These are phyloP conservation scores for Mastomys natalensis DNA, from an alignment of 2,113 vertebrate species.

Conservation along the genomic window DNA sequence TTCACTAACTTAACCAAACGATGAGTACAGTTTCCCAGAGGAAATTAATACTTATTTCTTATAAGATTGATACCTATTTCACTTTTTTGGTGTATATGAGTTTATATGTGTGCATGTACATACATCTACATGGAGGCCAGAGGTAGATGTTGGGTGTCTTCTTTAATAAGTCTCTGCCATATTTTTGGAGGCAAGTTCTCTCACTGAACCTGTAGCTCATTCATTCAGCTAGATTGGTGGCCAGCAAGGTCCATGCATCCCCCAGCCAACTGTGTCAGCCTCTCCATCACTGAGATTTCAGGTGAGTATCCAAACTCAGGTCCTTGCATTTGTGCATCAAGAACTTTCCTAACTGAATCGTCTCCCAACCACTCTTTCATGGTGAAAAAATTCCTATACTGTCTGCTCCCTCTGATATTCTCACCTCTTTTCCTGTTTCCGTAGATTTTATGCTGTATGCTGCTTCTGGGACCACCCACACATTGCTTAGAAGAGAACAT, in stretches of 20 bases:
- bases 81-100: neutral
- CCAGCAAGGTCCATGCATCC: neutral
- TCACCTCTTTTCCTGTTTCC: conserved; percentile 21
- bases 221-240: neutral
- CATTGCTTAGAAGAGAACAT: conserved; percentile 1
- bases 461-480: neutral
- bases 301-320: neutral
- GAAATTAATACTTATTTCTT: neutral
- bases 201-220: neutral
- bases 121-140: neutral
- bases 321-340: too few relatives aligned
- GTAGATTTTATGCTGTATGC: neutral
- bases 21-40: neutral
- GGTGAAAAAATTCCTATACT: neutral
- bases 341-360: neutral
- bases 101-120: neutral
- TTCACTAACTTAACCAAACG: conserved; percentile 42
- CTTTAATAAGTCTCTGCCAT: neutral
- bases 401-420: neutral
- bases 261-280: neutral
- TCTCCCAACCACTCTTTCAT: neutral
- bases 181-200: neutral
- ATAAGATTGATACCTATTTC: conserved; percentile 16
- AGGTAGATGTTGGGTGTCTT: neutral
- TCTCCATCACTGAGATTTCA: too few relatives aligned